Base-by-base conservation (phyloP, 1,140 invertebrate species). In the Plutomurus gul region DNA sequence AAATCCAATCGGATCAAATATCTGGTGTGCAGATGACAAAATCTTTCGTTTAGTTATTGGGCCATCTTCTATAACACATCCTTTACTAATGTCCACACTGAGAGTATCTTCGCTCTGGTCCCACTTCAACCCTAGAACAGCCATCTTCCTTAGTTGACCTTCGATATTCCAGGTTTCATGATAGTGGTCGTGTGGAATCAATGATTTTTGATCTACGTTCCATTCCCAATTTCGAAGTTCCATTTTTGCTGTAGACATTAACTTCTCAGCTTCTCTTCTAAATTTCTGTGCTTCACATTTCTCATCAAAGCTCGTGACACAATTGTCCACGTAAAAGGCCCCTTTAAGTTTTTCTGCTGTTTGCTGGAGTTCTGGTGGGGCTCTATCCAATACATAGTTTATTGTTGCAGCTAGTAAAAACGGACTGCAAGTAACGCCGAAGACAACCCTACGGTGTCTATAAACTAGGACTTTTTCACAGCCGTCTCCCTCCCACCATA, bases 371-470 rank as follows among this genome's bases (percentile, higher is more conserved):
- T 78, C 65, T n/a, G 7, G 7, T 25, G 36, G 20, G n/a, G 18
- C 20, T 16, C 5, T 4, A 10, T 13, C 6, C 33, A 78, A 43
- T 25, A 73, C 60, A 51, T 71, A 65, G 56, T 51, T 37, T 11
- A 81, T 46, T 6, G 84, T 82, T 0, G 85, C 85, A 4, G 80
- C 82, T 40, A 87, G 74, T 16, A 86, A 74, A 81, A 87, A 86
- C 0, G 85, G 86, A 36, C 84, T 86, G 81, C 56, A 13, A 82
- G 84, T 78, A 85, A 87, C 11, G 84, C 85, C 73, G 85, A 85
- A 85, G 0, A 84, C 82, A n/a, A 85, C 83, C 36, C 83, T 73
- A 18, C 76, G 56, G 56, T 82, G 81, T 20, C 74, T 30, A 30
- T 13, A 72, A 11, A 46, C 37, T 72, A 40, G 6, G 73, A 30